A percentile compares a stretch with the other conserved stretches of the same genome.
Evolutionary conservation across 2,888 invertebrate genomes (phyloP).

Genomic region (Ferrisia virgata): DNA sequence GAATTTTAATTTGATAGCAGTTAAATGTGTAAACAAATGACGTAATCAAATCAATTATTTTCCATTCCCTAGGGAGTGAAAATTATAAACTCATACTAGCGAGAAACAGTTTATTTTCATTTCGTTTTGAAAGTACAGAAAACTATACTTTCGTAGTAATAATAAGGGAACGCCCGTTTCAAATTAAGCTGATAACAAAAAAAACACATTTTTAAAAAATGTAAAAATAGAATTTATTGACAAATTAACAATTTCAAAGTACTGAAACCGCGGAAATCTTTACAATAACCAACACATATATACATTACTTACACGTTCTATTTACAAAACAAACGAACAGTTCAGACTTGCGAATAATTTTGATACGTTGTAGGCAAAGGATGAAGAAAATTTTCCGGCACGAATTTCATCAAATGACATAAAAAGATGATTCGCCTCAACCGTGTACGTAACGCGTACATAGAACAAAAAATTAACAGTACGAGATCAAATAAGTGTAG

Average conservation of each 20-base stretch:
- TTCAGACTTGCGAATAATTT: not conserved
- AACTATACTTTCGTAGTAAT: too few relatives aligned
- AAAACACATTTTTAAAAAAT: not conserved
- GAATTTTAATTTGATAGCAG: too few relatives aligned
- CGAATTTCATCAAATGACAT: too few relatives aligned
- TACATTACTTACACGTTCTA: constrained; percentile 14
- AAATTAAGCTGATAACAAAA: not conserved
- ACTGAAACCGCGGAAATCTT: not conserved
- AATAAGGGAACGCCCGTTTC: too few relatives aligned
- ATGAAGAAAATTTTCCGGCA: not conserved
- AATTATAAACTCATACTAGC: too few relatives aligned
- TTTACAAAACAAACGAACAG: not conserved
- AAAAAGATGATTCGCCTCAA: too few relatives aligned
- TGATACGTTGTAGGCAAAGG: not conserved
- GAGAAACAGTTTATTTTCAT: too few relatives aligned
- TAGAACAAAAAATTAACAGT: not conserved
- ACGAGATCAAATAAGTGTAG: not conserved
- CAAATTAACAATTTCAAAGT: constrained; percentile 22
- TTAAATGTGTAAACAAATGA: too few relatives aligned
- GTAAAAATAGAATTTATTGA: constrained; percentile 32
- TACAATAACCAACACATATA: constrained; percentile 15
- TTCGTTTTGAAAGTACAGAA: too few relatives aligned
- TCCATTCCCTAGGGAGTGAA: too few relatives aligned
- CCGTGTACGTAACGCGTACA: too few relatives aligned
- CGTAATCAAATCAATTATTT: too few relatives aligned